Conservation (phyloP, 2,888 invertebrate species). For the Agrotis segetum region DNA sequence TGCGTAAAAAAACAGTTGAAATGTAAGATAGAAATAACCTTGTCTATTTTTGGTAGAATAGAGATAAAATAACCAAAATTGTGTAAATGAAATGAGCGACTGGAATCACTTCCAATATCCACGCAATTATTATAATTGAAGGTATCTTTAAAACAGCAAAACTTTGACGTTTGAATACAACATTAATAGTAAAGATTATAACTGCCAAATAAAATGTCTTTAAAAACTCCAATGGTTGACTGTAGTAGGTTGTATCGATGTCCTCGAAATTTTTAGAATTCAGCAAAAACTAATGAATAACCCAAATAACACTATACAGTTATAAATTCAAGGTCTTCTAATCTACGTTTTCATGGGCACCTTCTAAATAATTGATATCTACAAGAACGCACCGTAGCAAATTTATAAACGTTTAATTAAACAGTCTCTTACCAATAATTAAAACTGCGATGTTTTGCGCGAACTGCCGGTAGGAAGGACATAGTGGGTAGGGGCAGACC, state of each 20-base stretch:
- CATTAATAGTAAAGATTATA: too few relatives aligned
- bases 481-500: conserved; percentile 96
- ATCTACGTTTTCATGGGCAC: conserved; percentile 37
- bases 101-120: neutral
- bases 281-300: neutral
- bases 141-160: too few relatives aligned
- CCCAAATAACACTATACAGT: conserved; percentile 17
- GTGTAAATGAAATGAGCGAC: neutral
- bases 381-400: conserved; percentile 9
- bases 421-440: conserved; percentile 91
- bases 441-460: conserved; percentile 94
- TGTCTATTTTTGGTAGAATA: too few relatives aligned
- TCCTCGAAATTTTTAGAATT: conserved; percentile 15
- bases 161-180: neutral
- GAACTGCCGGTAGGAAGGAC: conserved; percentile 96
- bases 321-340: conserved; percentile 32
- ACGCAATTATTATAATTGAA: neutral
- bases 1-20: too few relatives aligned
- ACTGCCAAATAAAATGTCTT: neutral
- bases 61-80: too few relatives aligned
- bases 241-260: neutral
- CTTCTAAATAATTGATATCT: conserved; percentile 29
- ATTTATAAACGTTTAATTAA: conserved; percentile 14
- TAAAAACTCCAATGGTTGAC: too few relatives aligned
- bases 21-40: too few relatives aligned